Evolutionary conservation across 2,113 vertebrate species (phyloP).

Genomic region (Eudorcas thomsonii): DNA sequence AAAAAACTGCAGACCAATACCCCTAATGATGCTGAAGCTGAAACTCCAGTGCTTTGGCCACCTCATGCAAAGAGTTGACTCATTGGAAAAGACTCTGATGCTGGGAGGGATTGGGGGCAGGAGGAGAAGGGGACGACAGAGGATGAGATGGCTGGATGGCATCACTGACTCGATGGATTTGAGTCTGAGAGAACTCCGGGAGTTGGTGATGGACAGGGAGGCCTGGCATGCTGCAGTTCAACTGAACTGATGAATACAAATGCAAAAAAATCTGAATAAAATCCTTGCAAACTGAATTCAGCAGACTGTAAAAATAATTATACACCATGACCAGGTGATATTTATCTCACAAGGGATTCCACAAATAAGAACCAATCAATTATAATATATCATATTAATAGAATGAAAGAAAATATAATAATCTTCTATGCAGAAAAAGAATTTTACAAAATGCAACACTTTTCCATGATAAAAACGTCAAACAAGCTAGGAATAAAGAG

Average conservation of each 20-base stretch:
- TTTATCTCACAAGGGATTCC: background rate
- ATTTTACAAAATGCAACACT: background rate
- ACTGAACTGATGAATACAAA: background rate
- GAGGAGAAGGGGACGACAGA: no score
- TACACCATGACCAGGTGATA: background rate
- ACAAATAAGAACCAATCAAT: background rate
- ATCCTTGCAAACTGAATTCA: background rate
- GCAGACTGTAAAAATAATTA: background rate
- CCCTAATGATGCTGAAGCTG: background rate
- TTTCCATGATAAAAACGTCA: background rate
- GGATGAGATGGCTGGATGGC: no score
- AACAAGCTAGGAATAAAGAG: background rate
- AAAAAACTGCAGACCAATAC: background rate
- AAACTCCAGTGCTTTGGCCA: no score
- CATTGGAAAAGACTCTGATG: no score
- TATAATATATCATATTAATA: background rate
- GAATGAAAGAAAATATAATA: background rate
- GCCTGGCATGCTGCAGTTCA: no score
- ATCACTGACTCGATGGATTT: no score
- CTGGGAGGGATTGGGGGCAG: no score
- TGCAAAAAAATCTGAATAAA: background rate
- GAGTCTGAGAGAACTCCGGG: no score
- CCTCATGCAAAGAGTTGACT: no score
- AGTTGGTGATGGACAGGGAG: no score
- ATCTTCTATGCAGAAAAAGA: background rate